Base-by-base conservation (phyloP, 2,888 invertebrate species). In the Volucella zonaria region DNA sequence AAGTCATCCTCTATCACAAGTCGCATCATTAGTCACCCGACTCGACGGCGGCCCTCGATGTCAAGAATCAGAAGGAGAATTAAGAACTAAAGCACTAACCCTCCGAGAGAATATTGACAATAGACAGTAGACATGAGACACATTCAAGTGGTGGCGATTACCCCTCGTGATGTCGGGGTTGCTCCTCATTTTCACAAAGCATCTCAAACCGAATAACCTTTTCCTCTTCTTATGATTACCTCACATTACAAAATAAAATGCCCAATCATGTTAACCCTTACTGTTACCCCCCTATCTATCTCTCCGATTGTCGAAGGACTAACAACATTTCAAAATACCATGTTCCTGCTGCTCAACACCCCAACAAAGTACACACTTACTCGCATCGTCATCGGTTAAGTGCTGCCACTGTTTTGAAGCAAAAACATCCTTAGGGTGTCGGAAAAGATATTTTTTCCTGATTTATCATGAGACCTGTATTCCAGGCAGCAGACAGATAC, bases 11-110 rank as follows among this genome's bases (percentile, higher is more conserved):
- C 18, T 42, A 58, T 40, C 49, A 67, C 40, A 73, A 67, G 77
- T 67, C 67, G 61, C 73, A 51, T 82, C 82, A 78, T 82, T 82
- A 73, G 82, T 68, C 73, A 56, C 62, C 77, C 73, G 62, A 68
- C 62, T 73, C 54, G 54, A 43, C 56, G 67, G 51, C 56, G 67
- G 51, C 15, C 43, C 67, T 77, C 61, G 77, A 67, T 58, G 77
- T 62, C 45, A 18, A 49, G 54, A 66, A 49, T 77, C 31, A 6
- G 31, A 49, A 54, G 49, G 42, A 56, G 15, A 45, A 45, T 58
- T 40, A 66, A 73, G 14, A 42, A 59, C 62, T 73, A 67, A 52
- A 71, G n/a, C 38, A 18, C 47, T 31, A 58, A 66, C 52, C 58
- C 56, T 43, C 56, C 54, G 43, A 38, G 18, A 12, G 3, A 12